Percentiles rank a stretch among this genome's conserved stretches.
Evolutionary conservation across 1,140 invertebrate species (phyloP).

Genomic region (Metopolophium dirhodum): DNA sequence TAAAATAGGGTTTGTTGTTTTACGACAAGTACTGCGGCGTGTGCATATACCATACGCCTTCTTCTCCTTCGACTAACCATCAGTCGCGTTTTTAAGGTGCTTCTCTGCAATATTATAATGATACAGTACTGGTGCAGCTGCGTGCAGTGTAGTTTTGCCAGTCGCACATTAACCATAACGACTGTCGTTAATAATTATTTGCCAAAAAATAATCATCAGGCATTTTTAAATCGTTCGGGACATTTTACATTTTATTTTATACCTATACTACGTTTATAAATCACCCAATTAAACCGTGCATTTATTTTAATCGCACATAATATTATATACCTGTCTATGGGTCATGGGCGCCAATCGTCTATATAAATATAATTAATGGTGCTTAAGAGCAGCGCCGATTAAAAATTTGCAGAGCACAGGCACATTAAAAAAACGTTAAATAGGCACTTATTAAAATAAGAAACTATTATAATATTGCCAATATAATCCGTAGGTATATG

Average conservation of each 20-base stretch:
- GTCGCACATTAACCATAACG: conserved; percentile 12
- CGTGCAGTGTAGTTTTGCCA: neutral
- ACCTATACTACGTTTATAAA: conserved; percentile 3
- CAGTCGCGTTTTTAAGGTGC: neutral
- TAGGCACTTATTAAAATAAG: neutral
- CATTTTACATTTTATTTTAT: neutral
- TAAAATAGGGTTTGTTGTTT: neutral
- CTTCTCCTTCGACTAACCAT: neutral
- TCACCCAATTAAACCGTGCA: neutral
- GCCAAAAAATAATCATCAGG: neutral
- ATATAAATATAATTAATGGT: neutral
- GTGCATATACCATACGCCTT: neutral
- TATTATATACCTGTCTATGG: neutral
- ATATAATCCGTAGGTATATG: neutral
- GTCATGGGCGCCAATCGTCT: neutral
- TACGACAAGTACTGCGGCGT: neutral
- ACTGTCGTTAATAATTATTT: conserved; percentile 21
- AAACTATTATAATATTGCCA: neutral
- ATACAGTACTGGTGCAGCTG: neutral
- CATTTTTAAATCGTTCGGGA: conserved; percentile 7
- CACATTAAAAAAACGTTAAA: neutral
- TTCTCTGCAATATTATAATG: neutral
- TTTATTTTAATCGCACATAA: neutral
- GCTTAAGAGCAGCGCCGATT: neutral
- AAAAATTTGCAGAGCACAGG: neutral